Conservation (phyloP, 2,888 invertebrate species). For the Drosophila birchii region DNA sequence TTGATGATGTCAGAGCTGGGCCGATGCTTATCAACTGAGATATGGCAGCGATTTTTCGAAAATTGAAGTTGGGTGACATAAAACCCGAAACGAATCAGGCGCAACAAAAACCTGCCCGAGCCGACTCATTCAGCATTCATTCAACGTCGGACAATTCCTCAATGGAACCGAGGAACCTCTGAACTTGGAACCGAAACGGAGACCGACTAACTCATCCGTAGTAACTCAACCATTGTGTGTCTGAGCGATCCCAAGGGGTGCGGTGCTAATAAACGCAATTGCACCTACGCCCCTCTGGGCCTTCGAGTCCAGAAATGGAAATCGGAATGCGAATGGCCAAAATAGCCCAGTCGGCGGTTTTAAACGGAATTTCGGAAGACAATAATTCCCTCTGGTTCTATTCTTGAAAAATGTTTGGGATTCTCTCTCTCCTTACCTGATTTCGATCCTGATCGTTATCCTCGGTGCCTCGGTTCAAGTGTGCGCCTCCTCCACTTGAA, state of each 20-base stretch:
- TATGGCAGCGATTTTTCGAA: conserved; percentile 36
- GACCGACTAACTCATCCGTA: conserved; percentile 29
- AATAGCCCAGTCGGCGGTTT: conserved; percentile 76
- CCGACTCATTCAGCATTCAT: conserved; percentile 53
- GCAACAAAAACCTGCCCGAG: conserved; percentile 49
- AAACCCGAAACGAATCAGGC: conserved; percentile 63
- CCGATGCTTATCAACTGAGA: conserved; percentile 25
- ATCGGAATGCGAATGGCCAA: conserved; percentile 50
- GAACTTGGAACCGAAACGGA: conserved; percentile 28
- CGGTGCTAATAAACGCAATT: conserved; percentile 83
- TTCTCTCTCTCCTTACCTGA: conserved; percentile 24
- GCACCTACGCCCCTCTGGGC: conserved; percentile 76
- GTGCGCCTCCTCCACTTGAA: conserved; percentile 74
- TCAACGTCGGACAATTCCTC: conserved; percentile 62
- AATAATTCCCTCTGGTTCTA: conserved; percentile 27
- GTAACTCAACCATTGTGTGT: conserved; percentile 10
- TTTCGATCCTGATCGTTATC: conserved; percentile 62
- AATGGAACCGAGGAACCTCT: conserved; percentile 49
- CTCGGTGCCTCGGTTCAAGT: conserved; percentile 58
- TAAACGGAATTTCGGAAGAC: conserved; percentile 63
- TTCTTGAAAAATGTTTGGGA: conserved; percentile 19
- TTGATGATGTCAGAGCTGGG: conserved; percentile 52
- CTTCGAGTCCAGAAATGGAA: conserved; percentile 34
- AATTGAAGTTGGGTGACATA: conserved; percentile 18
- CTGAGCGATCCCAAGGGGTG: conserved; percentile 49